Evolutionary conservation across 2,888 invertebrate species (phyloP).

Genomic region (Nebria brevicollis): DNA sequence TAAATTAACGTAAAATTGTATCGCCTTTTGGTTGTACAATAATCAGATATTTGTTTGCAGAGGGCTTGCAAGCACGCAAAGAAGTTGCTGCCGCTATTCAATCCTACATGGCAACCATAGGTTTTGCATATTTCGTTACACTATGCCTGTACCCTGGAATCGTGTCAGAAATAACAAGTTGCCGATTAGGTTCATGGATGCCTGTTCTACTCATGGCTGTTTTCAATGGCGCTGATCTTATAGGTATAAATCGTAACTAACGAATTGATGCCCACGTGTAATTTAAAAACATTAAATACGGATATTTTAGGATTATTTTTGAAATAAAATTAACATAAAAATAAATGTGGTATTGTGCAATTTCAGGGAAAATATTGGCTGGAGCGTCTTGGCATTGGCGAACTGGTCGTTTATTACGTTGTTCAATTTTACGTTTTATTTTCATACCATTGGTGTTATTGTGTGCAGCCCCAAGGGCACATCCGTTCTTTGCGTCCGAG

Average conservation of each 20-base stretch:
- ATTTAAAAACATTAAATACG: too few species aligned
- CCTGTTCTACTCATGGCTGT: slow-evolving; percentile 90
- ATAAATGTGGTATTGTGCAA: not conserved
- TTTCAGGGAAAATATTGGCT: slow-evolving; percentile 72
- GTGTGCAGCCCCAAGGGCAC: slow-evolving; percentile 81
- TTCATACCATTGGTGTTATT: slow-evolving; percentile 84
- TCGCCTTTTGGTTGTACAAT: not conserved
- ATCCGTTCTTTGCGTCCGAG: slow-evolving; percentile 78
- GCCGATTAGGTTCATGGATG: slow-evolving; percentile 87
- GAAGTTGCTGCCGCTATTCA: slow-evolving; percentile 86
- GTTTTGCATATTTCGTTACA: slow-evolving; percentile 89
- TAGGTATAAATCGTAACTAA: slow-evolving; percentile 67
- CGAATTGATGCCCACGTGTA: too few species aligned
- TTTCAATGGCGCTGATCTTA: slow-evolving; percentile 87
- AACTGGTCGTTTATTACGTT: slow-evolving; percentile 78
- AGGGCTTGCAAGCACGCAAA: slow-evolving; percentile 77
- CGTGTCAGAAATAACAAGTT: slow-evolving; percentile 87
- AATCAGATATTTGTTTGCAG: slow-evolving; percentile 62
- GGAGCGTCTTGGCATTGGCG: slow-evolving; percentile 87
- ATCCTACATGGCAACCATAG: slow-evolving; percentile 91
- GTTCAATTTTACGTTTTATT: slow-evolving; percentile 77
- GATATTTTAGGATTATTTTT: too few species aligned
- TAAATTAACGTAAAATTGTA: not conserved
- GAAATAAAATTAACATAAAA: too few species aligned
- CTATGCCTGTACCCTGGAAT: slow-evolving; percentile 91